phyloP scores from a whole-genome alignment of 2,888 invertebrate species.

The Leucophenga montana region DNA sequence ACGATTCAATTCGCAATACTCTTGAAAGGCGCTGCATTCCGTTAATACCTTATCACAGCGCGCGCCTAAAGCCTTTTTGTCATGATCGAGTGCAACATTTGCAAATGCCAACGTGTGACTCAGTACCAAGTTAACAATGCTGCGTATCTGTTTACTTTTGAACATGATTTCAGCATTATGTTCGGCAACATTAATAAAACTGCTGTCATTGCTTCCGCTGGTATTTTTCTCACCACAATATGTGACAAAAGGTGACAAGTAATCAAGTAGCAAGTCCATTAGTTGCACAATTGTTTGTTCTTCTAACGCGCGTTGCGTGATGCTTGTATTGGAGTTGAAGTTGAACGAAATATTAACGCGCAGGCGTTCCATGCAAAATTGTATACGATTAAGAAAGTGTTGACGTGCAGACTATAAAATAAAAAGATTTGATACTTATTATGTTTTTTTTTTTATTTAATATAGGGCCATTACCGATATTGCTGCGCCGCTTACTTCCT shows the following conservation, averaged over 20 bases:
- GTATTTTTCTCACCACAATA: slow-evolving; percentile 49
- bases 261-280: slow-evolving; percentile 63
- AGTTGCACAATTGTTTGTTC: slow-evolving; percentile 61
- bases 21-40: slow-evolving; percentile 66
- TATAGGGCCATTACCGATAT: slow-evolving; percentile 53
- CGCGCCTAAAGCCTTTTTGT: slow-evolving; percentile 69
- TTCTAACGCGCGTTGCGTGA: slow-evolving; percentile 38
- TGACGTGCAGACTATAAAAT: slow-evolving; percentile 60
- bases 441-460: neutral
- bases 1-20: slow-evolving; percentile 55
- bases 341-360: slow-evolving; percentile 25
- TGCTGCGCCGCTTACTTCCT: slow-evolving; percentile 47
- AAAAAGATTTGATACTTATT: slow-evolving; percentile 1
- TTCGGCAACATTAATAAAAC: slow-evolving; percentile 4
- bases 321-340: neutral
- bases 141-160: slow-evolving; percentile 63
- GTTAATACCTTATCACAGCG: slow-evolving; percentile 70
- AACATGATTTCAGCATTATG: slow-evolving; percentile 43
- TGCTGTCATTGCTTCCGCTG: slow-evolving; percentile 39
- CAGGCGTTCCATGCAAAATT: slow-evolving; percentile 67
- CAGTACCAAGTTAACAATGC: slow-evolving; percentile 61
- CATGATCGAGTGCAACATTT: slow-evolving; percentile 67
- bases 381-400: slow-evolving; percentile 70
- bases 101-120: slow-evolving; percentile 70
- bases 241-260: slow-evolving; percentile 57